phyloP scores from a whole-genome alignment of 2,797 vertebrate species.

The Micromesistius poutassou region DNA sequence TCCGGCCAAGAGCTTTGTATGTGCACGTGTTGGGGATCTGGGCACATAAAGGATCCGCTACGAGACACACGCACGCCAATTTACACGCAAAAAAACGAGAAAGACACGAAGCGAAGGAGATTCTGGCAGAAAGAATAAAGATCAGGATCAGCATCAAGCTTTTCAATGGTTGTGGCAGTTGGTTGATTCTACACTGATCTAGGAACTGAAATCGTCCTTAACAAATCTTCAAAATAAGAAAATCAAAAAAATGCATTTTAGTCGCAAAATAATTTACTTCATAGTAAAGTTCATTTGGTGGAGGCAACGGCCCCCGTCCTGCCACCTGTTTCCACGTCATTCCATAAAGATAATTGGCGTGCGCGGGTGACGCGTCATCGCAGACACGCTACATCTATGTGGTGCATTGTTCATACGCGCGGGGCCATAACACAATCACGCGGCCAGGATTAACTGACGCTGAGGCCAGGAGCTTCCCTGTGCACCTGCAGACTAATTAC shows the following conservation, averaged over 20 bases:
- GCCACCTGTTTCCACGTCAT: slow-evolving; percentile 12
- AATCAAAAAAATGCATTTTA: not conserved
- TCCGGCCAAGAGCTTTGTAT: slow-evolving; percentile 61
- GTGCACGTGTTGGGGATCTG: slow-evolving; percentile 66
- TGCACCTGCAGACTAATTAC: slow-evolving; percentile 68
- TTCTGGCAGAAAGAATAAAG: slow-evolving; percentile 14
- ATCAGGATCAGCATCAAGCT: slow-evolving; percentile 34
- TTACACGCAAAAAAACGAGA: slow-evolving; percentile 31
- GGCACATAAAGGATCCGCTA: slow-evolving; percentile 44
- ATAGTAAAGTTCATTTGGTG: not conserved
- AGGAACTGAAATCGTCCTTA: not conserved
- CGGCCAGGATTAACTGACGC: slow-evolving; percentile 53
- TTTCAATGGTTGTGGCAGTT: slow-evolving; percentile 20
- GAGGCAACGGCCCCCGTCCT: not conserved
- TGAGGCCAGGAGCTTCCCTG: slow-evolving; percentile 27
- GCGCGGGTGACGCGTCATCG: slow-evolving; percentile 26
- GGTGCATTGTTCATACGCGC: slow-evolving; percentile 62
- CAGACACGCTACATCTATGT: slow-evolving; percentile 36
- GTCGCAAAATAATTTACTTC: not conserved
- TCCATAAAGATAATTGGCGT: slow-evolving; percentile 20
- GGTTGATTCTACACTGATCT: not conserved
- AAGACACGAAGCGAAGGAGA: slow-evolving; percentile 8
- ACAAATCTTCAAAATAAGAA: not conserved
- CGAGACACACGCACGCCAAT: slow-evolving; percentile 57
- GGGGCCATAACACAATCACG: slow-evolving; percentile 56